Evolutionary conservation across 2,113 vertebrate genomes (phyloP).

Genomic region (Cariama cristata): DNA sequence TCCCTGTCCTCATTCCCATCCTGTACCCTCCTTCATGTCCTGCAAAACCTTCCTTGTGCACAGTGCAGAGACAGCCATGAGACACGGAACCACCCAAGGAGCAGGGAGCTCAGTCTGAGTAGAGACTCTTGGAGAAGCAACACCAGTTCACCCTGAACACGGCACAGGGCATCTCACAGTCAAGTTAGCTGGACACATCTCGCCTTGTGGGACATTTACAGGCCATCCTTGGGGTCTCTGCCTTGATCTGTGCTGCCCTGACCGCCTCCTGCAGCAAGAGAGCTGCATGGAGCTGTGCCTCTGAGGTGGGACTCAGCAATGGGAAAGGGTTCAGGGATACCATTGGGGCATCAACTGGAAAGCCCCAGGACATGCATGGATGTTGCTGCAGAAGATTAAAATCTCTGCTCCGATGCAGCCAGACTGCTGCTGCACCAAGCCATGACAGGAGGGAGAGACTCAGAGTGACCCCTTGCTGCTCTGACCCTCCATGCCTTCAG

Average conservation of each 20-base stretch:
- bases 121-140: neutral
- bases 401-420: neutral
- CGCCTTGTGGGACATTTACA: fast-evolving
- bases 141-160: neutral
- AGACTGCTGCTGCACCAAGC: neutral
- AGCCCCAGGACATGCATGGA: neutral
- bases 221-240: neutral
- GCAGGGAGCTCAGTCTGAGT: neutral
- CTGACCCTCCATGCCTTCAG: neutral
- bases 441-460: neutral
- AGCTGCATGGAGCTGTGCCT: neutral
- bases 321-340: neutral
- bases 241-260: neutral
- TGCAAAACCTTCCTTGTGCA: neutral
- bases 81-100: neutral
- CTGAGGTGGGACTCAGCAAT: neutral
- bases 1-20: neutral
- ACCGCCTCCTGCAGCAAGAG: neutral
- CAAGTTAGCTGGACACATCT: neutral
- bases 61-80: neutral
- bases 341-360: neutral
- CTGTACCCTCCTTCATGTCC: neutral
- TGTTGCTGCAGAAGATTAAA: neutral
- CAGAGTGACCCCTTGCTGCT: neutral
- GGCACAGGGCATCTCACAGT: neutral